Base-by-base conservation (phyloP, 1,140 invertebrate genomes). In the Phortica variegata region DNA sequence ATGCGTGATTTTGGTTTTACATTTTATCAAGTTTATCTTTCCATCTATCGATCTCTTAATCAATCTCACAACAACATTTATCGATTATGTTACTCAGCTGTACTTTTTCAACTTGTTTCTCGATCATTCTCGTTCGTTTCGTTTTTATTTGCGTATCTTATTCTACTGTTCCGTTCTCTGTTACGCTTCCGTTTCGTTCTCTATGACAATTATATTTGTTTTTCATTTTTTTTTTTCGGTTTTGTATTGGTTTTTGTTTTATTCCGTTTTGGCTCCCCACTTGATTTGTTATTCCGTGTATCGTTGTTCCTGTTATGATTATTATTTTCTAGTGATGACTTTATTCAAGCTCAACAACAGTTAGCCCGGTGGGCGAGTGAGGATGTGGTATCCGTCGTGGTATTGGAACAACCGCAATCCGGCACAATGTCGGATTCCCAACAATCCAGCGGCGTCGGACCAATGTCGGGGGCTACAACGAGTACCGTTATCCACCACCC, bases 311-410 rank as follows among this genome's bases (percentile, higher is more conserved):
- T 74, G 61, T 73, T 76, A 76, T 65, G 72, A 75, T 83, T 86
- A 84, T 86, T 86, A 85, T 87, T 88, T 88, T 89, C 84, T 87
- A 90, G 88, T 89, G 88, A 90, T 88, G 87, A 89, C 85, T 90
- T 90, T 87, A 89, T 90, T 88, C 88, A 90, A 88, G 88, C 89
- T 88, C 87, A 89, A 87, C 87, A 87, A 87, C 87, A 87, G 84
- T 84, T 90, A 88, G 87, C 87, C 84, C 88, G 87, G 82, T 91
- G 88, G 86, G 90, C 87, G 80, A 91, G 88, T 87, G 89, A 91
- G 80, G 88, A 90, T 78, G 82, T 84, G 75, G 82, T 89, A 75
- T 82, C 85, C 65, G 83, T 84, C 65, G 81, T 80, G 69, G 77
- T 77, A 58, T 68, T 73, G 66, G 75, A 76, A 52, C 71, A 75